Conservation (phyloP, 2,888 invertebrate species). For the Pollenia griseotomentosa region DNA sequence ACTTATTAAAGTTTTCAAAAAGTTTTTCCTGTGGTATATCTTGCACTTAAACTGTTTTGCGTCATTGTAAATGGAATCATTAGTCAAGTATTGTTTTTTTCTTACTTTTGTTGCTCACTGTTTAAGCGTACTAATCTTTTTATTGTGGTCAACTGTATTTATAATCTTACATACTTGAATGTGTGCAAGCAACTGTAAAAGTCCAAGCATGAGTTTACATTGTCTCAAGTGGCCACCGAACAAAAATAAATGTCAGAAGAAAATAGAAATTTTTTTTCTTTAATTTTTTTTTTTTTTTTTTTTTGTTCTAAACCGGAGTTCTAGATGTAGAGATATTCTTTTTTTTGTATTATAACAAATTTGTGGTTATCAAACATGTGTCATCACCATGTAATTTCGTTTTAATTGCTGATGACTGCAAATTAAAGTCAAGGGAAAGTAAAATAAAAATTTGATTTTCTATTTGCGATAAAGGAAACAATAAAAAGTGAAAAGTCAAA, state of each 20-base stretch:
- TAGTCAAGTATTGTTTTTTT: too few relatives aligned
- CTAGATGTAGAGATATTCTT: slow-evolving; percentile 22
- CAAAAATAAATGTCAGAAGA: slow-evolving; percentile 35
- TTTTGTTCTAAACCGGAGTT: neutral
- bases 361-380: slow-evolving; percentile 74
- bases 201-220: slow-evolving; percentile 31
- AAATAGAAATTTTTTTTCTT: slow-evolving; percentile 31
- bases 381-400: slow-evolving; percentile 73
- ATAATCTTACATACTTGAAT: neutral
- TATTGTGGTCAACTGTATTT: neutral
- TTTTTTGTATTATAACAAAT: slow-evolving; percentile 70
- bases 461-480: slow-evolving; percentile 42
- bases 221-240: slow-evolving; percentile 55
- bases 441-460: slow-evolving; percentile 47
- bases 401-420: slow-evolving; percentile 70
- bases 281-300: too few relatives aligned
- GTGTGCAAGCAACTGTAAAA: slow-evolving; percentile 5
- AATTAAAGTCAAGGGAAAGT: slow-evolving; percentile 42
- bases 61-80: too few relatives aligned
- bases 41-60: too few relatives aligned
- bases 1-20: too few relatives aligned
- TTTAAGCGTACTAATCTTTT: neutral
- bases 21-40: too few relatives aligned
- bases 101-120: neutral
- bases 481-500: slow-evolving; percentile 14